These are phyloP conservation scores for Pardalotus punctatus DNA, from an alignment of 2,113 vertebrate species.

Conservation along the genomic window DNA sequence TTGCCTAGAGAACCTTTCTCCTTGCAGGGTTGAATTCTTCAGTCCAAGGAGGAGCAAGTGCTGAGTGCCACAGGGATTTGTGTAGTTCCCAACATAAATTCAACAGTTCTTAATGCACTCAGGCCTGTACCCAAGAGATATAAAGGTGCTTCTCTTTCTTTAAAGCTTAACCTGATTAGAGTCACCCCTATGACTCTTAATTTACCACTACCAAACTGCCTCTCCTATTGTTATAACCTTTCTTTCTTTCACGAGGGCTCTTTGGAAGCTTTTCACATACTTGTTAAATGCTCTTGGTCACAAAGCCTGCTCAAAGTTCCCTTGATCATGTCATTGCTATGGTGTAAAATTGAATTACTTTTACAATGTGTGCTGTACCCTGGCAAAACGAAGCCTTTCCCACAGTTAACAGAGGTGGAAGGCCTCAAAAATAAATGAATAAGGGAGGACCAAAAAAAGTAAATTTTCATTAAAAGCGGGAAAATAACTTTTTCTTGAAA, in stretches of 20 bases:
- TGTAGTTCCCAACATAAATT: neutral
- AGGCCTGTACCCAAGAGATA: neutral
- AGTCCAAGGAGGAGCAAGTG: neutral
- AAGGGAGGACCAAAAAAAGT: neutral
- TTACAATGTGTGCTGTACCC: conserved; percentile 59
- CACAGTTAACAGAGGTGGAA: conserved; percentile 54
- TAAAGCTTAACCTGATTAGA: conserved; percentile 42
- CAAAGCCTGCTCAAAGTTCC: conserved; percentile 63
- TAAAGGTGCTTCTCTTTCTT: conserved; percentile 42
- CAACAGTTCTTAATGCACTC: conserved; percentile 21
- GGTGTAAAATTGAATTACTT: conserved; percentile 75
- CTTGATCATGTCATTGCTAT: conserved; percentile 74
- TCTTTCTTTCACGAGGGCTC: conserved; percentile 42
- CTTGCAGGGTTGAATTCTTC: neutral
- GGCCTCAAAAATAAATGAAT: conserved; percentile 23
- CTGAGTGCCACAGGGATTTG: neutral
- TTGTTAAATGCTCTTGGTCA: conserved; percentile 68
- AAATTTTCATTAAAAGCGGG: neutral
- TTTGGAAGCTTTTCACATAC: conserved; percentile 67
- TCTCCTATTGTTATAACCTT: conserved; percentile 55
- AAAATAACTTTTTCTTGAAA: conserved; percentile 4
- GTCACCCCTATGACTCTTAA: conserved; percentile 33
- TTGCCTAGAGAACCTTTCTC: neutral
- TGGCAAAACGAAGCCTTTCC: conserved; percentile 51
- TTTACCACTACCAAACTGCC: conserved; percentile 50